Conservation (phyloP, 2,888 invertebrate species). For the Andrena haemorrhoa region DNA sequence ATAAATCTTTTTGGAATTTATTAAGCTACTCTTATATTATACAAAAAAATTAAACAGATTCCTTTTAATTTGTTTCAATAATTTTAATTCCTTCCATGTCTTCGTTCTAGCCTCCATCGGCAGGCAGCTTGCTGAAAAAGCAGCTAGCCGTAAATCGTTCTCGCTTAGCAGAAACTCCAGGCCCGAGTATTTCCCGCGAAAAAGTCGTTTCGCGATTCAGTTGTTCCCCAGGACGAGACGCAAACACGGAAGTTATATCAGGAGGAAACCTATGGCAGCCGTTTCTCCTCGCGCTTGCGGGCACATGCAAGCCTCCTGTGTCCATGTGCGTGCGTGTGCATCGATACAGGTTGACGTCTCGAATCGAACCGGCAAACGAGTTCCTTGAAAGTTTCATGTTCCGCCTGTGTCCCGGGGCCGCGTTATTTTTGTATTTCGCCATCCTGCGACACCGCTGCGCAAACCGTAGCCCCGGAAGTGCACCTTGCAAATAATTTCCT, state of each 20-base stretch:
- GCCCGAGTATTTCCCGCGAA: neutral
- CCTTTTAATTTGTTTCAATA: too few relatives aligned
- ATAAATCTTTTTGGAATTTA: too few relatives aligned
- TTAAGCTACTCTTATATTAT: too few relatives aligned
- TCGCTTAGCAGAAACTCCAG: constrained; percentile 8
- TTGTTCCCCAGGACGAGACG: neutral
- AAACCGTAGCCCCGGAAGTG: neutral
- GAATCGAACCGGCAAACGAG: constrained; percentile 65
- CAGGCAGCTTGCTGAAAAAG: neutral
- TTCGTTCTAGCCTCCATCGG: neutral
- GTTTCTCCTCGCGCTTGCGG: constrained; percentile 14
- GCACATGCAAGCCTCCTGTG: constrained; percentile 1
- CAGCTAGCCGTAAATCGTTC: constrained; percentile 2
- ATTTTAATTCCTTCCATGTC: neutral
- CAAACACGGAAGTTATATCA: constrained; percentile 17
- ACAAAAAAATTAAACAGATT: too few relatives aligned
- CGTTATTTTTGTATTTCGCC: constrained; percentile 58
- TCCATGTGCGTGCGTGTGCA: constrained; percentile 4
- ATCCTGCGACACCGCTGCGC: neutral
- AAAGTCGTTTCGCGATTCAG: constrained; percentile 12
- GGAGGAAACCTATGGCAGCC: constrained; percentile 14
- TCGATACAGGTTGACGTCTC: constrained; percentile 47
- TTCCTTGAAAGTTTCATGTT: constrained; percentile 68
- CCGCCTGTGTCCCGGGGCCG: constrained; percentile 42
- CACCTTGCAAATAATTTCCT: constrained; percentile 39